Evolutionary conservation across 2,113 vertebrate species (phyloP).

Genomic region (Rallus limicola): DNA sequence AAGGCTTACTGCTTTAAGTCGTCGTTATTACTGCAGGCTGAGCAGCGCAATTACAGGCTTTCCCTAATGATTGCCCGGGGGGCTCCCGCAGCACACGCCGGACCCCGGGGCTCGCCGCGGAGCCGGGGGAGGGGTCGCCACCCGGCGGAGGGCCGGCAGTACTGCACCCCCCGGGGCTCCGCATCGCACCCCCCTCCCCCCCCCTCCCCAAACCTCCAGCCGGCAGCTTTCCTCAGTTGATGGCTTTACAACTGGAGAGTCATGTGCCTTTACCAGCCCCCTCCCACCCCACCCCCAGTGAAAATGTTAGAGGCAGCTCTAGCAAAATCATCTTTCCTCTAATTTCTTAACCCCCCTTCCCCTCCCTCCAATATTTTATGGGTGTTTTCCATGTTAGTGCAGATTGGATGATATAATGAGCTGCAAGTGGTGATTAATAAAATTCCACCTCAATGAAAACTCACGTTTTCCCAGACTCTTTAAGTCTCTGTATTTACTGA

Average conservation of each 20-base stretch:
- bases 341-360: not conserved
- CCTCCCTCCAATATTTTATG: not conserved
- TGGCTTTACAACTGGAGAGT: fast-evolving
- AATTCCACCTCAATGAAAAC: not conserved
- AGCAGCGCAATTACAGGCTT: not conserved
- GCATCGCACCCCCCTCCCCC: too few relatives aligned
- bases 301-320: not conserved
- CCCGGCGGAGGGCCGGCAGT: not conserved
- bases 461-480: not conserved
- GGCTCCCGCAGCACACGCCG: not conserved
- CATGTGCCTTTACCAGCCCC: fast-evolving
- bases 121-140: not conserved
- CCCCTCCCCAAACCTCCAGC: too few relatives aligned
- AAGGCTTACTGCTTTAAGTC: not conserved
- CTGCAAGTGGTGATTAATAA: not conserved
- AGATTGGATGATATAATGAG: fast-evolving
- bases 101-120: not conserved
- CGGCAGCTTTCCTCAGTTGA: fast-evolving
- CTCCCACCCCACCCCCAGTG: too few relatives aligned
- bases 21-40: not conserved
- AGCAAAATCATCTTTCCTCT: fast-evolving
- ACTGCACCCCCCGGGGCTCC: not conserved
- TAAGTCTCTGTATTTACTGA: not conserved
- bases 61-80: not conserved
- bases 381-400: not conserved